Base-by-base conservation (phyloP, 2,113 vertebrate genomes). In the Oplegnathus fasciatus region DNA sequence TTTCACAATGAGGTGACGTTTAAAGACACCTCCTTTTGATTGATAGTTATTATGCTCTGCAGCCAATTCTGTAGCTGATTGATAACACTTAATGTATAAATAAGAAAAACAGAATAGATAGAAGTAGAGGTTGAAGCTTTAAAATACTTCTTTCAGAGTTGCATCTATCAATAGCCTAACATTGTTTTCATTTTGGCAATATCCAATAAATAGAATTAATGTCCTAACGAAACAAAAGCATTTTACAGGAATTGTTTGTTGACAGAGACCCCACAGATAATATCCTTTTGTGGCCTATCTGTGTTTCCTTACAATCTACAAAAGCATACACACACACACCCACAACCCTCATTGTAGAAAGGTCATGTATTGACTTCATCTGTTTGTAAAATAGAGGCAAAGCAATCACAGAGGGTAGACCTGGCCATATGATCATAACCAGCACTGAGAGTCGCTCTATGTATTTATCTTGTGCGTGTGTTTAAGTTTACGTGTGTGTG, bases 341-440 rank as follows among this genome's bases (percentile, higher is more conserved):
- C 44, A 54, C 75, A 64, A 64, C 75, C 80, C 73, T 52, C 75
- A 89, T 42, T 18, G 37, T 26, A 32, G 32, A 80, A 93, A 90
- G 87, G 88, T 87, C 72, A 80, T 82, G 77, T 80, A 34, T 67
- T 71, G 62, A 79, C 80, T 84, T 48, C 6, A 80, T 60, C 26
- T 78, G 82, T 89, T 82, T 87, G 82, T 81, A 22, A 85, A 91
- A 87, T 72, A 90, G 34, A 79, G 37, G 54, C 2, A 48, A 73
- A 61, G 28, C 61, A 48, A 55, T 65, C 26, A 52, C 58, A n/a
- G 14, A 58, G 58, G 46, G 65, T 34, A 81, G 44, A 71, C 37
- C 30, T n/a, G 69, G 44, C 57, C 44, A 79, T 69, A 78, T 52
- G 61, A 79, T 40, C 28, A 60, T 67, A 58, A 80, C 40, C 78